A percentile compares a stretch with the other conserved stretches of the same genome.
phyloP scores from a whole-genome alignment of 2,113 vertebrate species.

The Tyto alba region DNA sequence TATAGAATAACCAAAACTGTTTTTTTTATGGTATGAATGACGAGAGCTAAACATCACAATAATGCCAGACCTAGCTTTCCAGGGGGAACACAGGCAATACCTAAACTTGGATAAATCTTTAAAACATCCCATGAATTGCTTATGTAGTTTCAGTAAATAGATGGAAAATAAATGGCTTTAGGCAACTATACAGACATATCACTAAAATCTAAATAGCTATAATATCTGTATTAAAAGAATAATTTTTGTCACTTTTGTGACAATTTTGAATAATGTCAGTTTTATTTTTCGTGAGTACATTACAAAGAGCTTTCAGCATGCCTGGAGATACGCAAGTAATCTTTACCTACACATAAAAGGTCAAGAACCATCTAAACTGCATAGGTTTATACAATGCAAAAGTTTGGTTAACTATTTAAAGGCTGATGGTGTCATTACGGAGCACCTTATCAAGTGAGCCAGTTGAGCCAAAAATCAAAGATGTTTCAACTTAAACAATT shows the following conservation, averaged over 20 bases:
- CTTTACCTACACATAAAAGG: not conserved
- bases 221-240: not conserved
- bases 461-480: slow-evolving; percentile 24
- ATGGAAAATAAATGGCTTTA: not conserved
- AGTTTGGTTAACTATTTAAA: slow-evolving; percentile 17
- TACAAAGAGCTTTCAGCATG: not conserved
- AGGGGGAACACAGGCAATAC: not conserved
- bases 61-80: not conserved
- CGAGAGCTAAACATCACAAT: not conserved
- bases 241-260: too few species aligned
- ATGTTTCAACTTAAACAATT: slow-evolving; percentile 22
- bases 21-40: not conserved
- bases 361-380: not conserved
- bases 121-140: not conserved
- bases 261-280: not conserved
- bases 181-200: not conserved
- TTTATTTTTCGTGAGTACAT: not conserved
- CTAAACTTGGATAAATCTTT: not conserved
- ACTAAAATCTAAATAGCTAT: not conserved
- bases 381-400: not conserved
- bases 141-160: not conserved
- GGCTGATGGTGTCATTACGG: not conserved
- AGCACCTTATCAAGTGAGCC: not conserved
- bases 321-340: not conserved
- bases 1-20: not conserved